Evolutionary conservation across 2,113 vertebrate genomes (phyloP), one percentile per base, ranked within the genome.

Genomic region (Eulemur rufifrons): DNA sequence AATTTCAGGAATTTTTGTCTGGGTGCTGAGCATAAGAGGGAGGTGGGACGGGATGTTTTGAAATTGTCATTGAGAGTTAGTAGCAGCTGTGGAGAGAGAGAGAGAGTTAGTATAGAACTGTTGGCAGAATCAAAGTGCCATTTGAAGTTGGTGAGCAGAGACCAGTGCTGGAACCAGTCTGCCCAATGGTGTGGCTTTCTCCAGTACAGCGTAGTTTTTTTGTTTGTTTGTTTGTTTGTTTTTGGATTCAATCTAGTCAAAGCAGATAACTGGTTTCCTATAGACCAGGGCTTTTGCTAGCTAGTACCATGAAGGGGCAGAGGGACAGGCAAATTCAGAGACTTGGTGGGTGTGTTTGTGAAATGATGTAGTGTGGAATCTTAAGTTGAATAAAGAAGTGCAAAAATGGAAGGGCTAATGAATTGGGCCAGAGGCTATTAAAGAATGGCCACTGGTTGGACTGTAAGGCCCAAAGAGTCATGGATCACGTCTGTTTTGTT

Each of bases 1-100:
- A 89, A 82, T 95, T 95, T 71, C 39, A 81, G 77, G 25, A 25
- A 61, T 42, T 91, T 96, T 95, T 92, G 47, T 91, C 61, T 82
- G 39, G 6, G 23, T 94, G 56, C 25, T 86, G 21, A 89, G 52
- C 64, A 61, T 82, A 81, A 89, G 59, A 83, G 50, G 20, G 50
- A 92, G 37, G 23, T 94, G 82, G 34, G 77, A 45, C 52, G 37
- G n/a, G 42, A 17, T 90, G 64, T 29, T 81, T 63, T 95, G 84
- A 95, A 76, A 76, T 37, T 54, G 45, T 91, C 52, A 32, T 82
- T 69, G 42, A 82, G 47, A 88, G 12, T 39, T 66, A 39, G 34
- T 81, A 76, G 69, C 34, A 74, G 1, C 87, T 63, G 50, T 73
- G 23, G 68, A 90, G 74, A 42, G 23, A 37, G 23, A 37, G 27